Evolutionary conservation across 1,140 invertebrate genomes (phyloP), one percentile per base, ranked within the genome.

Genomic region (Drosophila serrata): DNA sequence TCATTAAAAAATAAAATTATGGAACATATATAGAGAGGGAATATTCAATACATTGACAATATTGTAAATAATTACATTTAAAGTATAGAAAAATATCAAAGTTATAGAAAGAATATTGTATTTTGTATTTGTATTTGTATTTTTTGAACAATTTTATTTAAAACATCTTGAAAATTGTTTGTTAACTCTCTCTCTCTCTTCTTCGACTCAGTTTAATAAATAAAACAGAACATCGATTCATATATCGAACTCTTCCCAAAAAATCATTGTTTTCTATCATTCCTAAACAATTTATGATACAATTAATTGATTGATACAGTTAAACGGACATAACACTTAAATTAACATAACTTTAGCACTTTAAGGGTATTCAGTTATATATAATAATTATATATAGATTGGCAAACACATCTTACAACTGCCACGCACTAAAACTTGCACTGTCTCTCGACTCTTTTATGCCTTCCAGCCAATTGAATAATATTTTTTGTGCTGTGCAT

Each of bases 361-460:
- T 17, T 61, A 63, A 63, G 58, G 58, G 57, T 19, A 62, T 62
- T 43, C n/a, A 0, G 22, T n/a, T 19, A 17, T 13, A 12, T n/a
- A 48, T 11, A 15, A 15, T 45, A 22, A 13, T 2, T 29, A 17
- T 33, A 27, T 29, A 53, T 5, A 61, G 19, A 62, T 61, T 64
- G 40, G 8, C 15, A 19, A 64, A 43, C 19, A 17, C 27, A 17
- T 45, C 13, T 15, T 22, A 22, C 31, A 53, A 35, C 8, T 51
- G n/a, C 9, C 0, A 6, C 27, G 11, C 27, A 17, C 27, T 13
- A 12, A 22, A 22, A 45, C 19, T n/a, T 11, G 39, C 19, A 22
- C 42, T 22, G 19, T 22, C 42, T 45, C 42, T 43, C 39, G n/a
- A 4, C n/a, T 17, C n/a, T 17, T 17, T 17, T 17, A 3, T 9